Evolutionary conservation across 2,113 vertebrate species (phyloP).

Genomic region (Eupsittula cactorum): DNA sequence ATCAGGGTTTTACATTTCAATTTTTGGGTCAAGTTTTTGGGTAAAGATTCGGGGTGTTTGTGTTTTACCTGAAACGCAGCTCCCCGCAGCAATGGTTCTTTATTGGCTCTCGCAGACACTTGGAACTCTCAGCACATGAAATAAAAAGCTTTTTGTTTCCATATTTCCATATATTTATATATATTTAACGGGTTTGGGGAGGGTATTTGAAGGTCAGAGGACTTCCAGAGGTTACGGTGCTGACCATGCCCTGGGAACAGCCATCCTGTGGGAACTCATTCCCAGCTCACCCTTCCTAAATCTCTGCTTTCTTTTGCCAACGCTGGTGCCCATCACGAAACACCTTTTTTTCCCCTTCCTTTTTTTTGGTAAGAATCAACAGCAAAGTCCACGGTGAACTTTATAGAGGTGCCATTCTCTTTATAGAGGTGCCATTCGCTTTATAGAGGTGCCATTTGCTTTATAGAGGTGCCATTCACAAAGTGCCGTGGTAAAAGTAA

Average conservation of each 20-base stretch:
- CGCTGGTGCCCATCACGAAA: neutral
- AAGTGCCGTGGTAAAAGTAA: neutral
- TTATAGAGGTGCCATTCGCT: neutral
- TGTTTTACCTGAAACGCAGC: conserved; percentile 1
- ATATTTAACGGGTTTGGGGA: conserved; percentile 1
- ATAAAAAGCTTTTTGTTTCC: conserved; percentile 65
- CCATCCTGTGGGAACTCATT: neutral
- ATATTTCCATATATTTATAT: conserved; percentile 44
- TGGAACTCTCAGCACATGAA: neutral
- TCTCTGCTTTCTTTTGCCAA: neutral
- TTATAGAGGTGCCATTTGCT: neutral
- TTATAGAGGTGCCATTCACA: neutral
- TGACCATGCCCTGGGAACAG: conserved; percentile 28
- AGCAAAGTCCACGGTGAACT: fast-evolving
- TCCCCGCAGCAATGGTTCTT: conserved; percentile 6
- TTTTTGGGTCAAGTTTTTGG: neutral
- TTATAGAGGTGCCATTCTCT: neutral
- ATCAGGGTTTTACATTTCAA: neutral
- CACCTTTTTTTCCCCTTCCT: neutral
- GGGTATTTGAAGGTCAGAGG: conserved; percentile 53
- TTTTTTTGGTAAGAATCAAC: neutral
- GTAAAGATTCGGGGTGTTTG: neutral
- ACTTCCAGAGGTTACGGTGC: neutral
- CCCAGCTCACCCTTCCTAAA: neutral
- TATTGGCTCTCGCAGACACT: conserved; percentile 4